Conservation (phyloP, 2,113 vertebrate species). For the Myrmecobius fasciatus region DNA sequence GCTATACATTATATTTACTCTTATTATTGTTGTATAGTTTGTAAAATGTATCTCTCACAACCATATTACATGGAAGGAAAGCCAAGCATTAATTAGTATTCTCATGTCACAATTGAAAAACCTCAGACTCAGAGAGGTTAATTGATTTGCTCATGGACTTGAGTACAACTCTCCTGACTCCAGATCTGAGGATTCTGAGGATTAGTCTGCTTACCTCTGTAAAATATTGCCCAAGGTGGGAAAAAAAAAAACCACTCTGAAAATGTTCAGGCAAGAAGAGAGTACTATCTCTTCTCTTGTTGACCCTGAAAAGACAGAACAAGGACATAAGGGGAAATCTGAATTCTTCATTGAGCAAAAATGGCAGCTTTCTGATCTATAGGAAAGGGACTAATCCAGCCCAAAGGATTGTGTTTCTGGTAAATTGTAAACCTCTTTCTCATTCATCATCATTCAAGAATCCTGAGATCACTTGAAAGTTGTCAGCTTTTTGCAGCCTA, state of each 20-base stretch:
- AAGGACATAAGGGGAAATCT: not conserved
- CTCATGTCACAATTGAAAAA: not conserved
- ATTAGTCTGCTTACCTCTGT: not conserved
- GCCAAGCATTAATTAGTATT: not conserved
- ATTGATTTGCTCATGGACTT: not conserved
- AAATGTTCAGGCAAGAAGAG: not conserved
- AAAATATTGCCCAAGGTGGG: not conserved
- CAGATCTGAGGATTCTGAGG: not conserved
- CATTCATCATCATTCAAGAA: constrained; percentile 3
- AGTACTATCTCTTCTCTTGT: not conserved
- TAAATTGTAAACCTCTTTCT: not conserved
- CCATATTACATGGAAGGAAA: not conserved
- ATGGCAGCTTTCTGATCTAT: not conserved
- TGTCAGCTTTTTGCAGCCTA: not conserved
- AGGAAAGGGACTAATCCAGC: not conserved
- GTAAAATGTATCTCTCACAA: not conserved
- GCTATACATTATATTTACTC: not conserved
- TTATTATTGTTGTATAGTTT: not conserved
- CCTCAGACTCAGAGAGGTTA: not conserved
- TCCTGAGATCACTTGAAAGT: not conserved
- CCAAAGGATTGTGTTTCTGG: not conserved
- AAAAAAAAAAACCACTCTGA: not conserved
- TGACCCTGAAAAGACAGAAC: not conserved
- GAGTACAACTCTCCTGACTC: not conserved
- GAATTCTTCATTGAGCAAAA: not conserved